A percentile compares a stretch with the other conserved stretches of the same genome.
phyloP scores from a whole-genome alignment of 2,797 vertebrate species.

The Prunella strophiata region DNA sequence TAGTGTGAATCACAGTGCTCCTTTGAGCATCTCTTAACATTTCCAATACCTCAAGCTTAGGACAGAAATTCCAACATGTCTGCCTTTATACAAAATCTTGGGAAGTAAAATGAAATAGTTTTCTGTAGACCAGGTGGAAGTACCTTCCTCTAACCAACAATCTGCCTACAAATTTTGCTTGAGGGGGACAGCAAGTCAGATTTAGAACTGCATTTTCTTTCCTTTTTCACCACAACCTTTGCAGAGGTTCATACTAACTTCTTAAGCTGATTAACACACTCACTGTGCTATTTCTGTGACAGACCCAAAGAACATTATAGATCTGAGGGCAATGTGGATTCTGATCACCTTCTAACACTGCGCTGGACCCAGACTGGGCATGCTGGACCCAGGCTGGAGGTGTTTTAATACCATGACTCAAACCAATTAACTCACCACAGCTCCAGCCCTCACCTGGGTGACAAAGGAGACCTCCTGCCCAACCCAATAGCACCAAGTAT shows the following conservation, averaged over 20 bases:
- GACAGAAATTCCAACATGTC: background rate
- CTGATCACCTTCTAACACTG: background rate
- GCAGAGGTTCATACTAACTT: background rate
- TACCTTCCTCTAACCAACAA: background rate
- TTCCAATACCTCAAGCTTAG: background rate
- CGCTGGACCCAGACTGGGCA: background rate
- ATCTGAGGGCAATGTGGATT: background rate
- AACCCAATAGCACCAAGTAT: slow-evolving; percentile 93
- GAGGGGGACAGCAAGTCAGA: background rate
- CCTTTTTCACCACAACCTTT: background rate
- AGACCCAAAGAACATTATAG: rapidly evolving
- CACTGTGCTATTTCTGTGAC: background rate
- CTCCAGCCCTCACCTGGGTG: slow-evolving; percentile 80
- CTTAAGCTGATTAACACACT: background rate
- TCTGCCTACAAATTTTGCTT: background rate
- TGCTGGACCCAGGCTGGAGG: background rate
- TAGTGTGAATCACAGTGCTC: background rate
- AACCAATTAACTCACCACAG: background rate
- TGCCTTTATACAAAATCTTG: background rate
- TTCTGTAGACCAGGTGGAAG: background rate
- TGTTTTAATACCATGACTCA: background rate
- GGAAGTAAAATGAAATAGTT: background rate
- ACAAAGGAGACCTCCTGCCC: slow-evolving; percentile 92
- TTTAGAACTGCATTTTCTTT: background rate
- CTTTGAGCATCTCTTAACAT: background rate